phyloP scores from a whole-genome alignment of 2,113 vertebrate species.

The Nesoenas mayeri region DNA sequence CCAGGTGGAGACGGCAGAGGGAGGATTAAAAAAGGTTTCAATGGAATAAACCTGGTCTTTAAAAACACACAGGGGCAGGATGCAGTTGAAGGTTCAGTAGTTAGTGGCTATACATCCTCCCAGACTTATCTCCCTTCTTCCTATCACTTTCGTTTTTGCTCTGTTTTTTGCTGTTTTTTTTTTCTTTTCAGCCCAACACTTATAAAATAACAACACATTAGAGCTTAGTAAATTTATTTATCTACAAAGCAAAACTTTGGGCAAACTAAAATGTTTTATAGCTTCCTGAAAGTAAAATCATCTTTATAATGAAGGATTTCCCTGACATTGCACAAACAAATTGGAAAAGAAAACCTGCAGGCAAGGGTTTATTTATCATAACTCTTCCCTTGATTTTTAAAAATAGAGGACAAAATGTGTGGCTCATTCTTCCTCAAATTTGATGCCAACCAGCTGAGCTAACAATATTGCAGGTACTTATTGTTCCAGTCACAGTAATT shows the following conservation, averaged over 20 bases:
- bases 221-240: too few relatives aligned
- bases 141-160: neutral
- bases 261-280: constrained; percentile 10
- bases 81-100: neutral
- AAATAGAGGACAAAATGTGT: neutral
- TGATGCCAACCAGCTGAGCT: neutral
- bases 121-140: neutral
- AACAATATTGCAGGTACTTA: neutral
- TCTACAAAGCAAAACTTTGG: constrained; percentile 18
- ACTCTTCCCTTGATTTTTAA: constrained; percentile 20
- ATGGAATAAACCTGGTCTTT: neutral
- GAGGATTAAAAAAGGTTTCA: neutral
- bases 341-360: constrained; percentile 29
- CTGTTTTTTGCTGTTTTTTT: neutral
- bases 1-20: neutral
- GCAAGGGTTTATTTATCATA: constrained; percentile 33
- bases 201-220: neutral
- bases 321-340: constrained; percentile 35
- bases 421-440: neutral
- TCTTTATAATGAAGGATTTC: constrained; percentile 58
- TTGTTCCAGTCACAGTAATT: neutral
- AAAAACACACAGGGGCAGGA: neutral
- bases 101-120: neutral
- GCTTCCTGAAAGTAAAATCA: constrained; percentile 37
- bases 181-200: neutral